Base-by-base conservation (phyloP, 2,797 vertebrate genomes). In the Crocodylus rhombifer region DNA sequence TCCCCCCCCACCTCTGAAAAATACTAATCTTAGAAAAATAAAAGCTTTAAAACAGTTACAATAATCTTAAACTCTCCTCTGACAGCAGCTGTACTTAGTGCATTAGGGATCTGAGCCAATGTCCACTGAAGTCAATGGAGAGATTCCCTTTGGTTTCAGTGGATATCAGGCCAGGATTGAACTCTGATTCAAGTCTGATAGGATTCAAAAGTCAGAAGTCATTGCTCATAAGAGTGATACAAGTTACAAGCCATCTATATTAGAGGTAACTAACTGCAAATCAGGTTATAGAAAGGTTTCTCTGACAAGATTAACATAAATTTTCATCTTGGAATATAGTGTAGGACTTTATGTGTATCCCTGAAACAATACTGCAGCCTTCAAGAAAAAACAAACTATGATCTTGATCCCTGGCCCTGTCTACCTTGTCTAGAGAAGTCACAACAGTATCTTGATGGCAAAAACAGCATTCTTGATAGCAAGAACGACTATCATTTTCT, bases 71-170 rank as follows among this genome's bases (percentile, higher is more conserved):
- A 57, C 14, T 76, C 83, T 84, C 85, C 93, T 93, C 93, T 78
- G 81, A 87, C 92, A 89, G 71, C 77, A 58, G 82, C 83, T 94
- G 93, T 77, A 88, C 63, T 78, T 62, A 87, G 60, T n/a, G 17
- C 20, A 42, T 62, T 73, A 95, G 30, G 89, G 88, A 93, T 56
- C 63, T 76, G 55, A 95, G 77, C 75, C 86, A 92, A 10, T 0
- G 1, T 88, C 36, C 56, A 76, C 82, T 82, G 86, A 87, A 90
- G n/a, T 51, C 93, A 69, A 30, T 90, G 78, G 84, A 92, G 25
- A 23, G 86, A 80, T 73, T 25, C 21, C 58, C 42, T 20, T 13
- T 82, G 78, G 28, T 64, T 92, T 89, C 73, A 18, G 36, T 69
- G 84, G 30, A 4, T 33, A 30, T 87, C 77, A 89, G 77, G 62